phyloP scores from a whole-genome alignment of 2,113 vertebrate species.

The Cavia porcellus region DNA sequence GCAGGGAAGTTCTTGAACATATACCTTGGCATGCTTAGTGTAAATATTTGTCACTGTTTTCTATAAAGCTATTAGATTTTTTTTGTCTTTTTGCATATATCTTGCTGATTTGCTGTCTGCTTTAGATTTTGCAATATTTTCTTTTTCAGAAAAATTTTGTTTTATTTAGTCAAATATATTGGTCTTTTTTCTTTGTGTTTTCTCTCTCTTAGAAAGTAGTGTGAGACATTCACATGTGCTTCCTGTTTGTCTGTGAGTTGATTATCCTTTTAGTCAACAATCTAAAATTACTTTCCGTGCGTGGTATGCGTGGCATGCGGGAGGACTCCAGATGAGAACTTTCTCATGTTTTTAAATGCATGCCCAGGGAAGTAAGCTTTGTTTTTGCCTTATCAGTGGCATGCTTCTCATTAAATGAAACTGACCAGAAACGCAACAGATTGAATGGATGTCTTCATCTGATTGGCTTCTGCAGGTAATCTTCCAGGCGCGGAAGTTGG shows the following conservation, averaged over 20 bases:
- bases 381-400: conserved; percentile 34
- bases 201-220: conserved; percentile 15
- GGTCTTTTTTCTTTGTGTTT: conserved; percentile 1
- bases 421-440: conserved; percentile 5
- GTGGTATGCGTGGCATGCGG: neutral
- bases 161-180: conserved; percentile 8
- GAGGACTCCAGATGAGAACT: neutral
- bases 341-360: neutral
- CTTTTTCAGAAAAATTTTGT: neutral
- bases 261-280: conserved; percentile 3
- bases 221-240: neutral
- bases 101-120: conserved; percentile 37
- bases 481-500: conserved; percentile 20
- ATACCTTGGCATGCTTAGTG: conserved; percentile 5
- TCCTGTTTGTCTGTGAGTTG: neutral
- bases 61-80: conserved; percentile 39
- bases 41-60: conserved; percentile 58
- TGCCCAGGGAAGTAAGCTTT: neutral
- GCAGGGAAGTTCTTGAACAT: conserved; percentile 13
- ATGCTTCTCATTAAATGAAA: conserved; percentile 58
- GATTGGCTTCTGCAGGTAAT: conserved; percentile 34
- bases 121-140: conserved; percentile 48
- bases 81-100: neutral
- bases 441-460: conserved; percentile 1
- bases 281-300: neutral